Evolutionary conservation across 2,888 invertebrate genomes (phyloP).

Genomic region (Thumatha senex): DNA sequence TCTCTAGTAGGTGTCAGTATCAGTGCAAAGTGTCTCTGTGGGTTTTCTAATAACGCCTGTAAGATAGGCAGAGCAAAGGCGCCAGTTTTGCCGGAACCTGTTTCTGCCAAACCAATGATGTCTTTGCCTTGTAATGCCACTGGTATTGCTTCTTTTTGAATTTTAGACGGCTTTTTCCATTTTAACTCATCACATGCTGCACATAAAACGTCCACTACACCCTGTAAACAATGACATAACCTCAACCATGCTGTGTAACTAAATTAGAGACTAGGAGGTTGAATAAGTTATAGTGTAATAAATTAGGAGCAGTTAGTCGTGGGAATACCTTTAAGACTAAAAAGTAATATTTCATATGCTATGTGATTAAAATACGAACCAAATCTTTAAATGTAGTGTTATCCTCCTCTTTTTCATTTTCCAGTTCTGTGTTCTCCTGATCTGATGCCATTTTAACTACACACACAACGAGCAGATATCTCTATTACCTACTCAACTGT

Average conservation of each 20-base stretch:
- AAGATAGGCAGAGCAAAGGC: slow-evolving; percentile 98
- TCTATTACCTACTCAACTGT: too few relatives aligned
- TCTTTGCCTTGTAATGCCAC: slow-evolving; percentile 93
- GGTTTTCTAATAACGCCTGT: slow-evolving; percentile 94
- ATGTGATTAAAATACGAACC: slow-evolving; percentile 44
- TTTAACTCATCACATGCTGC: slow-evolving; percentile 96
- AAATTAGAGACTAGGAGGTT: too few relatives aligned
- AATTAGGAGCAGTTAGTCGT: neutral
- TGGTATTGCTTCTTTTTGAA: slow-evolving; percentile 97
- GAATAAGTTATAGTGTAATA: too few relatives aligned
- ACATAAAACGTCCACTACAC: slow-evolving; percentile 94
- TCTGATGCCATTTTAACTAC: slow-evolving; percentile 61
- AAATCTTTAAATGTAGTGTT: slow-evolving; percentile 76
- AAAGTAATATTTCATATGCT: slow-evolving; percentile 10
- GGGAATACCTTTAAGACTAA: neutral
- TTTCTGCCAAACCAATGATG: slow-evolving; percentile 87
- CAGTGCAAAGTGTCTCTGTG: slow-evolving; percentile 96
- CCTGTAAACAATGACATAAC: slow-evolving; percentile 82
- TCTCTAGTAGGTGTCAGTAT: slow-evolving; percentile 98
- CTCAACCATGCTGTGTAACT: slow-evolving; percentile 26
- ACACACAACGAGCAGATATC: too few relatives aligned
- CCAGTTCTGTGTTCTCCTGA: slow-evolving; percentile 34
- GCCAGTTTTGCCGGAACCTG: slow-evolving; percentile 98
- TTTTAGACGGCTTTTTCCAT: slow-evolving; percentile 97
- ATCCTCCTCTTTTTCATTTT: slow-evolving; percentile 39